Conservation (phyloP, 1,140 invertebrate species). For the Helicoverpa zea region DNA sequence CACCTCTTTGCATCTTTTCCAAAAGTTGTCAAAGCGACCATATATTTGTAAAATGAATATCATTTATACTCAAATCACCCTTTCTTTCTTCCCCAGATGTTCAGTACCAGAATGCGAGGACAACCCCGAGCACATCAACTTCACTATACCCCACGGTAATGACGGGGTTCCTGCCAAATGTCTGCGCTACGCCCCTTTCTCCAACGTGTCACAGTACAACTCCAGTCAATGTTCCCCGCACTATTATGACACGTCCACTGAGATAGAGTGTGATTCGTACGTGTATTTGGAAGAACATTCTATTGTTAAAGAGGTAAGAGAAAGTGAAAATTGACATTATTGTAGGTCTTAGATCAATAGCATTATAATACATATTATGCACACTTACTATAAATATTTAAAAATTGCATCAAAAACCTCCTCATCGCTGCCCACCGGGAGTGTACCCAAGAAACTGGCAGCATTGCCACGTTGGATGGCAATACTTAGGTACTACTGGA, state of each 20-base stretch:
- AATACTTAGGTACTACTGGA: background rate
- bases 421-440: too few species aligned
- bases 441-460: too few species aligned
- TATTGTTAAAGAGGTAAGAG: slow-evolving; percentile 81
- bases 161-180: slow-evolving; percentile 71
- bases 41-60: too few species aligned
- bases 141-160: slow-evolving; percentile 71
- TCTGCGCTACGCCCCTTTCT: slow-evolving; percentile 70
- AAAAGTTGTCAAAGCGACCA: too few species aligned
- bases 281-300: slow-evolving; percentile 80
- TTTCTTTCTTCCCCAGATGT: slow-evolving; percentile 64
- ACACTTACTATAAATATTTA: too few species aligned
- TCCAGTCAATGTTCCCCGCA: slow-evolving; percentile 66
- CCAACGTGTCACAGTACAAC: slow-evolving; percentile 59
- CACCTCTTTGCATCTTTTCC: too few species aligned
- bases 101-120: slow-evolving; percentile 77
- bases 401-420: too few species aligned
- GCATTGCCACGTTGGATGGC: too few species aligned
- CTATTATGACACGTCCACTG: slow-evolving; percentile 73
- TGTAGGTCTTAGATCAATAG: background rate
- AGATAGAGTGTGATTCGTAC: slow-evolving; percentile 76
- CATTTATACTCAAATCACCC: background rate
- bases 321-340: too few species aligned
- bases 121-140: slow-evolving; percentile 64
- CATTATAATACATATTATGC: too few species aligned